Base-by-base conservation (phyloP, 2,113 vertebrate genomes). In the Rhinolophus sinicus region DNA sequence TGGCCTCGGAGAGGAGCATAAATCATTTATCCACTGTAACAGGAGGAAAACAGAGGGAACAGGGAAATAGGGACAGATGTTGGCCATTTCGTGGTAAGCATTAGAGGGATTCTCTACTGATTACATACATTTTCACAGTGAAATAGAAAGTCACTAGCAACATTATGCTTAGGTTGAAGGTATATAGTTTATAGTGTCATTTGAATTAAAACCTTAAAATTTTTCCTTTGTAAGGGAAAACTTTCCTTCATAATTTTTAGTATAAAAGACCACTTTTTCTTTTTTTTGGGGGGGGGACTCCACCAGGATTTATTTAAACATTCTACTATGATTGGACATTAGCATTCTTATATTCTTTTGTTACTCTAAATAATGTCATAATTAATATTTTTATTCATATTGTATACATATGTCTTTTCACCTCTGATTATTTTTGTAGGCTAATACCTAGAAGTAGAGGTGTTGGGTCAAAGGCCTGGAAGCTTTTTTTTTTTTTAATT, bases 31-130 rank as follows among this genome's bases (percentile, higher is more conserved):
- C n/a, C 86, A 38, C 33, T 75, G 33, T 85, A 93, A 91, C 30
- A 73, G 50, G 18, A 70, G 47, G 5, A 90, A 91, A 60, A 72
- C 38, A 50, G 65, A 93, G 77, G 72, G 82, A 88, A 64, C 3
- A 89, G 82, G n/a, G 80, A 97, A 91, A 64, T 11, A 86, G 64
- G 35, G 38, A 86, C 81, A 97, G 96, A 95, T 97, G 70, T 70
- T 88, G 93, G 91, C 58, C 22, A 40, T 92, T 95, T 88, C 38
- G 50, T 94, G 80, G 50, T 60, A 97, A 92, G 76, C 83, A 80
- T 33, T 88, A 76, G 67, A 88, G 38, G 86, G 81, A 95, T 95
- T 72, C 73, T 96, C 77, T 85, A 75, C 50, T 86, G 92, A 94
- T 93, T 92, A 81, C 70, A 91, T 91, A 19, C 69, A 78, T 80